A percentile compares a stretch with the other conserved stretches of the same genome.
Conservation (phyloP, 2,888 invertebrate genomes). For the Stenichneumon culpator region DNA sequence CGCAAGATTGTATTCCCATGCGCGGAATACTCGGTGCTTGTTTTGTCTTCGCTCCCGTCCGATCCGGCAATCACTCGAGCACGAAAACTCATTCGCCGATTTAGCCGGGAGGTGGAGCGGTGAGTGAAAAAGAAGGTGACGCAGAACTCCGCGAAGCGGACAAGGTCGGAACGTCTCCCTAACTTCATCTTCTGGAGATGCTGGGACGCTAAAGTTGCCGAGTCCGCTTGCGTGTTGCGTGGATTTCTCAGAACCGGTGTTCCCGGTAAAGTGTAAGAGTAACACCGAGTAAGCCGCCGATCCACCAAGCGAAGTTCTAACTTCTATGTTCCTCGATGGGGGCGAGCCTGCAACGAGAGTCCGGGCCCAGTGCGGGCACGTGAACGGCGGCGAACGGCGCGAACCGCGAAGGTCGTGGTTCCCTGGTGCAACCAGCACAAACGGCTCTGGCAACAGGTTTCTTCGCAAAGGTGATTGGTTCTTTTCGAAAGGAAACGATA, state of each 20-base stretch:
- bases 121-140: constrained; percentile 10
- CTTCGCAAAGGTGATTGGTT: constrained; percentile 3
- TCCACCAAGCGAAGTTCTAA: neutral
- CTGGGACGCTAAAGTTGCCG: neutral
- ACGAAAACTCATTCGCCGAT: constrained; percentile 22
- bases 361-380: constrained; percentile 17
- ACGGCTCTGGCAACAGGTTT: constrained; percentile 51
- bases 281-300: neutral
- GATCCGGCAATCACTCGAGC: neutral
- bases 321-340: constrained; percentile 16
- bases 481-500: constrained; percentile 23
- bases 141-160: constrained; percentile 16
- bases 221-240: constrained; percentile 4
- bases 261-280: neutral
- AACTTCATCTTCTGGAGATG: constrained; percentile 21
- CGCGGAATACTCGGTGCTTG: constrained; percentile 33
- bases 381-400: constrained; percentile 46
- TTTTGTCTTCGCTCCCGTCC: neutral
- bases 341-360: constrained; percentile 32
- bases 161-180: constrained; percentile 34
- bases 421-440: constrained; percentile 36
- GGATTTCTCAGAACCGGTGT: neutral
- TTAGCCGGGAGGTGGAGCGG: constrained; percentile 1
- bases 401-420: constrained; percentile 54
- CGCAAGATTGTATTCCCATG: constrained; percentile 35